A percentile compares a stretch with the other conserved stretches of the same genome.
phyloP scores from a whole-genome alignment of 64 coral and sea anemone species.

The Montipora efflorescens region DNA sequence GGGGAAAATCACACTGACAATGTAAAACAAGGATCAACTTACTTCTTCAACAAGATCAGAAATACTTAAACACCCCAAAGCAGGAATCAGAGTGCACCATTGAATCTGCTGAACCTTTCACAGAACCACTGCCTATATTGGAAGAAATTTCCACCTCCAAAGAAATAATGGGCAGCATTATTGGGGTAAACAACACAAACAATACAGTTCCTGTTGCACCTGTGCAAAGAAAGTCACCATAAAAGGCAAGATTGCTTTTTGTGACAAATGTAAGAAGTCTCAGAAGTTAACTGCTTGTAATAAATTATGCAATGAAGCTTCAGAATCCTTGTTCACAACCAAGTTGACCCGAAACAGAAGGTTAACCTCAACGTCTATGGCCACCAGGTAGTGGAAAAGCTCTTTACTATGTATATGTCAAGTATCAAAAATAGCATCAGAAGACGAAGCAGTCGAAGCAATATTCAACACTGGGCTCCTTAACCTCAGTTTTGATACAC shows the following conservation, averaged over 20 bases:
- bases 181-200: slow-evolving; percentile 35
- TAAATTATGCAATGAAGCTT: slow-evolving; percentile 28
- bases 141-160: slow-evolving; percentile 62
- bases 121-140: slow-evolving; percentile 17
- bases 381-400: slow-evolving; percentile 14
- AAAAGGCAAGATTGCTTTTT: slow-evolving; percentile 73
- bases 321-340: slow-evolving; percentile 36
- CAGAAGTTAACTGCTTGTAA: slow-evolving; percentile 54
- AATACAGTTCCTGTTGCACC: slow-evolving; percentile 30
- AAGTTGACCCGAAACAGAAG: slow-evolving; percentile 2
- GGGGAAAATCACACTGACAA: background rate
- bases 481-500: slow-evolving; percentile 11
- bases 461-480: background rate
- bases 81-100: slow-evolving; percentile 79
- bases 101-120: slow-evolving; percentile 33
- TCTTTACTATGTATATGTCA: background rate
- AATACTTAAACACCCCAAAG: slow-evolving; percentile 85
- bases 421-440: slow-evolving; percentile 5
- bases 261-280: slow-evolving; percentile 58
- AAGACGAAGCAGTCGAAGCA: background rate
- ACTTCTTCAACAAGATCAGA: slow-evolving; percentile 80
- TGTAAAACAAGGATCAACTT: slow-evolving; percentile 53
- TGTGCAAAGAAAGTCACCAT: slow-evolving; percentile 69
- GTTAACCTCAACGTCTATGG: slow-evolving; percentile 27
- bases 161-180: slow-evolving; percentile 60